Evolutionary conservation across 2,888 invertebrate genomes (phyloP).

Genomic region (Hypena proboscidalis): DNA sequence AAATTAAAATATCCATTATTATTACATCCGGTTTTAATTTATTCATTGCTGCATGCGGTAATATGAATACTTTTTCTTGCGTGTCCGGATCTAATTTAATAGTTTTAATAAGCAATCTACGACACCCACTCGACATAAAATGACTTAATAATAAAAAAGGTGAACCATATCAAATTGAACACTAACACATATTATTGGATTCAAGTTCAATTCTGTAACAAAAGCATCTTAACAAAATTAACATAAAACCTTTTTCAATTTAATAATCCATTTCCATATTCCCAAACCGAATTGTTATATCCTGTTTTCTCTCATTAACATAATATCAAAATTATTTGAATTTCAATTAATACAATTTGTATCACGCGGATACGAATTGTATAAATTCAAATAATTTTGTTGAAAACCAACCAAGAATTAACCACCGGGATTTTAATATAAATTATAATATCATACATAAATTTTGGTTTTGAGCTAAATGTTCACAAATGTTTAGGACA

Average conservation of each 20-base stretch:
- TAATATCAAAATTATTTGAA: slow-evolving; percentile 3
- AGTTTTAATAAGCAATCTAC: background rate
- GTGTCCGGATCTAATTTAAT: too few relatives aligned
- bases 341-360: slow-evolving; percentile 7
- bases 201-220: slow-evolving; percentile 3
- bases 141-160: background rate
- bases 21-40: too few relatives aligned
- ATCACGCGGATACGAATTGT: too few relatives aligned
- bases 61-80: too few relatives aligned
- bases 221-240: slow-evolving; percentile 7
- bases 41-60: too few relatives aligned
- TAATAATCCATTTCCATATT: slow-evolving; percentile 9
- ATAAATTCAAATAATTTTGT: too few relatives aligned
- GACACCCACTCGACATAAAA: background rate
- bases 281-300: slow-evolving; percentile 1
- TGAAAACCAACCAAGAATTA: slow-evolving; percentile 29
- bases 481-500: slow-evolving; percentile 6
- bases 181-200: background rate
- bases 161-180: slow-evolving; percentile 5
- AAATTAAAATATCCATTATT: too few relatives aligned
- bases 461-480: slow-evolving; percentile 28
- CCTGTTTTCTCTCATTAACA: slow-evolving; percentile 10
- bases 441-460: slow-evolving; percentile 23
- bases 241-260: slow-evolving; percentile 13
- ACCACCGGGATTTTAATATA: slow-evolving; percentile 24